Evolutionary conservation across 2,797 vertebrate genomes (phyloP).

Genomic region (Monodelphis domestica): DNA sequence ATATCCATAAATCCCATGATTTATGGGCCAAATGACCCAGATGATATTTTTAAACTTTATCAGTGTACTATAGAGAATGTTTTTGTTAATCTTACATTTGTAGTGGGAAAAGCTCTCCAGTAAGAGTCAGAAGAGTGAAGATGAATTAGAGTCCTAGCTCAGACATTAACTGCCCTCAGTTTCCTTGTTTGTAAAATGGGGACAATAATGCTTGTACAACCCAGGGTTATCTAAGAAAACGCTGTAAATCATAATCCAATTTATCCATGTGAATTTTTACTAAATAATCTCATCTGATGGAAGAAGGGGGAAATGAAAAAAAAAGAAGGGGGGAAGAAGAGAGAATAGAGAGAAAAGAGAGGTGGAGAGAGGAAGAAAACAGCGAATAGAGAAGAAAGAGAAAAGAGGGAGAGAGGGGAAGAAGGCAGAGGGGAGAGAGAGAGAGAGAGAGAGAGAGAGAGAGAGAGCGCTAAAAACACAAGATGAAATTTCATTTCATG

Average conservation of each 20-base stretch:
- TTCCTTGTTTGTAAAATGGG: neutral
- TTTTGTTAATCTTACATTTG: neutral
- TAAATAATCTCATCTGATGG: neutral
- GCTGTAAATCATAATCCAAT: neutral
- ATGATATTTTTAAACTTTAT: neutral
- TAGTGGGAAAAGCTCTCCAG: neutral
- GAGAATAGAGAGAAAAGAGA: no score
- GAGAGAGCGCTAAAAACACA: conserved; percentile 38
- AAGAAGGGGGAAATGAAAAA: neutral
- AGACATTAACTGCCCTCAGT: neutral
- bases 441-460: neutral
- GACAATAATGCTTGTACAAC: neutral
- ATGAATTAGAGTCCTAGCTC: neutral
- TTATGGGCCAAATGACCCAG: neutral
- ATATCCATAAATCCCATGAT: neutral
- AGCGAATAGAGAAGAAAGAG: no score
- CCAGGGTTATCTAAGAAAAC: neutral
- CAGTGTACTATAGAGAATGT: neutral
- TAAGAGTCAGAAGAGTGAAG: neutral
- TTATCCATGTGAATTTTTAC: neutral
- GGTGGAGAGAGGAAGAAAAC: no score
- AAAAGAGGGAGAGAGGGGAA: no score
- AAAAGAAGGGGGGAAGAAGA: neutral
- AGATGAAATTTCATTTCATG: neutral
- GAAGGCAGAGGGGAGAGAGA: no score